Evolutionary conservation across 2,113 vertebrate genomes (phyloP).

Genomic region (Choloepus hoffmanni): DNA sequence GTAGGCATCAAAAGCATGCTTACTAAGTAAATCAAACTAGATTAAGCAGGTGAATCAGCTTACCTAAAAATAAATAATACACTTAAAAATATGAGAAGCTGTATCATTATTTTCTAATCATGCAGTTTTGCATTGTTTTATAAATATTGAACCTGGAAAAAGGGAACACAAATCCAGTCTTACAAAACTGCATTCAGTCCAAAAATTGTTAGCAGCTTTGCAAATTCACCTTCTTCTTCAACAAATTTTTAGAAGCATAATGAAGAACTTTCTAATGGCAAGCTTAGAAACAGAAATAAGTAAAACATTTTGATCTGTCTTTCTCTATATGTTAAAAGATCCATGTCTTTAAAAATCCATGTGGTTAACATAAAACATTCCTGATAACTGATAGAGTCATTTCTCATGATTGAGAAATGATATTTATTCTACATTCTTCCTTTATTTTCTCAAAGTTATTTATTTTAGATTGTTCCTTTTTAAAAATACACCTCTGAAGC

Average conservation of each 20-base stretch:
- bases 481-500: neutral
- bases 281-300: neutral
- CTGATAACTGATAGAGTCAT: neutral
- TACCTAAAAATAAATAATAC: neutral
- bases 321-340: neutral
- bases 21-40: neutral
- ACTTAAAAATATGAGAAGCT: neutral
- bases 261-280: neutral
- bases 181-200: neutral
- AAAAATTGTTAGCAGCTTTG: neutral
- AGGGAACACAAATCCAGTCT: neutral
- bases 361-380: neutral
- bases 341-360: neutral
- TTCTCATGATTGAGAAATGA: constrained; percentile 32
- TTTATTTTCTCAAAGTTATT: neutral
- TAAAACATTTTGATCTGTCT: neutral
- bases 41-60: neutral
- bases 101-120: neutral
- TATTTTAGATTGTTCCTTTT: constrained; percentile 18
- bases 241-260: neutral
- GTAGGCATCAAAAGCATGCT: neutral
- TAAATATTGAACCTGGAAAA: neutral
- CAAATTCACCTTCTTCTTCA: neutral
- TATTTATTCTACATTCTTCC: constrained; percentile 8
- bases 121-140: neutral